Evolutionary conservation across 2,888 invertebrate species (phyloP).

Genomic region (Thalpophila matura): DNA sequence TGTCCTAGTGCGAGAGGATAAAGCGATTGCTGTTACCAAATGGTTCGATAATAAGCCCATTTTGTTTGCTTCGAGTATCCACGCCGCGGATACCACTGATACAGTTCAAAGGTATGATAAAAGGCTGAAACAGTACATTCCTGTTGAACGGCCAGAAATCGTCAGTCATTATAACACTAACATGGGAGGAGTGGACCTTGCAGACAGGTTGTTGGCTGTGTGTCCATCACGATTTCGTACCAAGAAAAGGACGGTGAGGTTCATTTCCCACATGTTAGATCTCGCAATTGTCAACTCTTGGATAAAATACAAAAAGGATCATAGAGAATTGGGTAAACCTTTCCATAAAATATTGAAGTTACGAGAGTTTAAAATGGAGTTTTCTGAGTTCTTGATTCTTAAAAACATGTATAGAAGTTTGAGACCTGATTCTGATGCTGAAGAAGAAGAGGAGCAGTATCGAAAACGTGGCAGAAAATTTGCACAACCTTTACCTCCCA

Average conservation of each 20-base stretch:
- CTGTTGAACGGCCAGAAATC: no score
- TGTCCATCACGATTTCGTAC: no score
- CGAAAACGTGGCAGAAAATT: slow-evolving; percentile 19
- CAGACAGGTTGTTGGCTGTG: no score
- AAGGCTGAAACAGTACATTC: no score
- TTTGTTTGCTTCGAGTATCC: slow-evolving; percentile 16
- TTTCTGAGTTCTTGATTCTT: slow-evolving; percentile 14
- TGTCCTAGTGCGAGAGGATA: slow-evolving; percentile 7
- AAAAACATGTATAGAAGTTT: slow-evolving; percentile 11
- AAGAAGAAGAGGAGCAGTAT: slow-evolving; percentile 18
- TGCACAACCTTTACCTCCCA: slow-evolving; percentile 22
- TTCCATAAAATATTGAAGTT: no score
- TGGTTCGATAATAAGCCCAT: slow-evolving; percentile 19
- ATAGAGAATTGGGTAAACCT: no score
- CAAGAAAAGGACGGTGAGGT: no score
- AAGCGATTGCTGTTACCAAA: slow-evolving; percentile 10
- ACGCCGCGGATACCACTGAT: slow-evolving; percentile 35
- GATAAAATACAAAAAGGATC: no score
- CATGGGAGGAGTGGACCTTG: slow-evolving; percentile 52
- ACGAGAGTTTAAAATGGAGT: slow-evolving; percentile 17
- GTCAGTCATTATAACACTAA: slow-evolving; percentile 41
- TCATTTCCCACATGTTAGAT: no score
- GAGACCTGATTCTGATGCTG: slow-evolving; percentile 11
- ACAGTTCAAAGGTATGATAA: no score
- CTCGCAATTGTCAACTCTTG: no score